Percentiles rank a stretch among this genome's conserved stretches.
Evolutionary conservation across 2,113 vertebrate species (phyloP).

Genomic region (Sander vitreus): DNA sequence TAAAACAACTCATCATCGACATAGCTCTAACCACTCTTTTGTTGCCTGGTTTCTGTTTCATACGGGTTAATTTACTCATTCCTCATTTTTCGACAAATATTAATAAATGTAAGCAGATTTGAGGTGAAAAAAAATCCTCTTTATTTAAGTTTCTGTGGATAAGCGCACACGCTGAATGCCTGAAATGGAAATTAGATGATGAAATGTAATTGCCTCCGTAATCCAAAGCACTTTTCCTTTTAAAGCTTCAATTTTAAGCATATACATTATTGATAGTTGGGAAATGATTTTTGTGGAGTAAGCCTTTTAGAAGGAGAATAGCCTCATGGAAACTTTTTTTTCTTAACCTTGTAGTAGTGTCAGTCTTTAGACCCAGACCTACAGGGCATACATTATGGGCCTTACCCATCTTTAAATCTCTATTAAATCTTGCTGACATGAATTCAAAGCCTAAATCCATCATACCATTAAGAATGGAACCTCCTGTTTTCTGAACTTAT

Average conservation of each 20-base stretch:
- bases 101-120: conserved; percentile 25
- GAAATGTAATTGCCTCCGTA: conserved; percentile 66
- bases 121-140: not conserved
- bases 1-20: conserved; percentile 4
- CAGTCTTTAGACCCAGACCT: conserved; percentile 11
- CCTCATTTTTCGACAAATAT: conserved; percentile 20
- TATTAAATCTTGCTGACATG: conserved; percentile 5
- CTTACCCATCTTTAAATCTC: not conserved
- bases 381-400: not conserved
- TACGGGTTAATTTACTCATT: not conserved
- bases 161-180: conserved; percentile 45
- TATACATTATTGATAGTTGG: conserved; percentile 68
- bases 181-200: conserved; percentile 54
- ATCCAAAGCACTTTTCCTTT: conserved; percentile 63
- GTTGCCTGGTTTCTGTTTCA: conserved; percentile 19
- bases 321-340: conserved; percentile 35
- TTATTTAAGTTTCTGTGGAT: conserved; percentile 36
- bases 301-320: conserved; percentile 53
- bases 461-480: not conserved
- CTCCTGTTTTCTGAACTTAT: not conserved
- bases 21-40: not conserved
- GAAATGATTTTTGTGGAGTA: conserved; percentile 53
- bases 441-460: not conserved
- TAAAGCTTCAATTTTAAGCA: conserved; percentile 61
- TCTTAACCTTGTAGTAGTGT: conserved; percentile 27